Base-by-base conservation (phyloP, 2,113 vertebrate species). In the Ophthalmolycus amberensis region DNA sequence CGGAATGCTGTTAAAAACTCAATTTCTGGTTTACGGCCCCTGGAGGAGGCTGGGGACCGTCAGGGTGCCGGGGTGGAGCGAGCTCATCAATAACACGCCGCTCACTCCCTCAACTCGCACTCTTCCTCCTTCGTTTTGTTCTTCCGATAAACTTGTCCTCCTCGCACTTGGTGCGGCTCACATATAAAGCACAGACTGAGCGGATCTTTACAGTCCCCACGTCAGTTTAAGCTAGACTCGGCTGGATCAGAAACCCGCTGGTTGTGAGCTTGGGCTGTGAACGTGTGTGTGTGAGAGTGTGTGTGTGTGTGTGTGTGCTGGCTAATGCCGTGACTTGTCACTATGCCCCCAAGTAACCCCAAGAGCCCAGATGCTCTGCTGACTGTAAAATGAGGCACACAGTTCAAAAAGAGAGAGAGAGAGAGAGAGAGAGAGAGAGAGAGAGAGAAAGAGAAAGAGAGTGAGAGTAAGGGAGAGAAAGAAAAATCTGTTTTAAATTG, bases 21-120 rank as follows among this genome's bases (percentile, higher is more conserved):
- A 75, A 95, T 95, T 91, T 91, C 90, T 91, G 90, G 75, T 92
- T 93, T 91, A 94, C 89, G 73, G 88, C 90, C 88, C 78, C 85
- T 73, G 83, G 85, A 91, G 86, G 89, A 85, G 90, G 82, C 77
- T 67, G 80, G 81, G 84, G 89, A 89, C 82, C 29, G 82, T 87
- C 82, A 77, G 82, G 66, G 84, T 80, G 84, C 75, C 75, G 74
- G 77, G 62, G 84, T 88, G 80, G 68, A 91, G 87, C n/a, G 71
- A 89, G 71, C 62, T 81, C 85, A 89, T 89, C 86, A 89, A 91
- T 92, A 88, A 93, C 73, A 68, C 69, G 66, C 59, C 40, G 16
- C 69, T 64, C 84, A 44, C 63, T 71, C 46, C 22, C 62, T 85
- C 58, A n/a, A 40, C 68, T 34, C 50, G 20, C 64, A 46, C 58